Base-by-base conservation (phyloP, 2,113 vertebrate species). In the Tragelaphus buxtoni region DNA sequence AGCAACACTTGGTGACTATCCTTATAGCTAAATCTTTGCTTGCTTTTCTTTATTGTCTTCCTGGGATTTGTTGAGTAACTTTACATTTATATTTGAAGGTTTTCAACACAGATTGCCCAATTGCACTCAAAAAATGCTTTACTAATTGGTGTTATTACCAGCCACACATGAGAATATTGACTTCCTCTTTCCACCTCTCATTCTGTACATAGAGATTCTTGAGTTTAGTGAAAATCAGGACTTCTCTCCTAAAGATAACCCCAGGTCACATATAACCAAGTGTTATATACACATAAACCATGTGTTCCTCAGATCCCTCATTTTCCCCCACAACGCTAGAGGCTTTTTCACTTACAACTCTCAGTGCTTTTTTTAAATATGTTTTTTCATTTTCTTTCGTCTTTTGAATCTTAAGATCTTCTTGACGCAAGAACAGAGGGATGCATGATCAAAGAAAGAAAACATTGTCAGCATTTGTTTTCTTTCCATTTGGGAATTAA, bases 381-480 rank as follows among this genome's bases (percentile, higher is more conserved):
- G 39, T 24, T 32, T 93, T 95, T 92, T 61, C 17, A 56, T 82
- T 45, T 45, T 51, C 47, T 90, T 72, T 53, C 80, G 28, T 82
- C 35, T 95, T 85, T 82, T 92, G 49, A 93, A 85, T 96, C 24
- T 95, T 61, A 77, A 65, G 32, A 95, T 95, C 65, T 89, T 88
- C 35, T n/a, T 63, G 72, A 83, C 53, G 51, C 32, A 85, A 80
- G 47, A 94, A 61, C 72, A 96, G 61, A 53, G 13, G 60, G 39
- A 63, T 42, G 22, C 1, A 45, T 51, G 79, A 92, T 96, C 88
- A 95, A 92, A 96, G 49, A 65, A 86, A 80, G 39, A 90, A 95
- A 94, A 45, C 3, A 7, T 9, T 92, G 45, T 61, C 56, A 85
- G 51, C 17, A 56, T 86, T 83, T 77, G 24, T 83, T 91, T 74